Base-by-base conservation (phyloP, 2,888 invertebrate species). In the Sphaerophoria taeniata region DNA sequence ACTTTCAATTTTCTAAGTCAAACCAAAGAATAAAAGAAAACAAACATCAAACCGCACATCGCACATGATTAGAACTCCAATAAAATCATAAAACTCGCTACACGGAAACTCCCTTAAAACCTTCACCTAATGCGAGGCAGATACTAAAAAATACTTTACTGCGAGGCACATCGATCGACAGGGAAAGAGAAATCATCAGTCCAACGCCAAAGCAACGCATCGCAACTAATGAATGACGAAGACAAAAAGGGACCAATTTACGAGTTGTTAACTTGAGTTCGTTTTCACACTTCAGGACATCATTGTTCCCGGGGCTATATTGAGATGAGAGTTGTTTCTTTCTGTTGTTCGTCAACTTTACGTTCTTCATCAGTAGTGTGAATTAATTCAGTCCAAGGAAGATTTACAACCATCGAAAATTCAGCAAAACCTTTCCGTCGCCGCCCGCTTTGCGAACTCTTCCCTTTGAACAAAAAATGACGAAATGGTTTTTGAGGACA, bases 401-500 rank as follows among this genome's bases (percentile, higher is more conserved):
- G 70, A 85, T 85, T 85, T 85, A 85, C 81, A 81, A 77, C 73
- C 80, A 67, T 79, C 71, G 60, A 84, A 76, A 84, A 80, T 79
- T 79, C 55, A 24, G 5, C 73, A 71, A 72, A 72, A 75, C 80
- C 76, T 24, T 24, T 24, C 2, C 76, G 76, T 67, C 49, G 56
- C 24, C 33, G 16, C 69, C 76, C 75, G 65, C 76, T 80, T 67
- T 24, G 24, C 1, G 1, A 24, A 24, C 24, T 24, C 24, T 24
- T 24, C 24, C 1, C 24, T 24, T 24, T 24, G 24, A 24, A 24
- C 24, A 24, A 67, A 56, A 60, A 49, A 56, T 12, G 49, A 43
- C 56, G 45, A 55, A 77, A 72, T 67, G 77, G 72, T 69, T 73
- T 58, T 60, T n/a, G 69, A 72, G 61, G 72, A 72, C 61, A 43